phyloP scores from a whole-genome alignment of 2,797 vertebrate species.

The Bradypodion pumilum region DNA sequence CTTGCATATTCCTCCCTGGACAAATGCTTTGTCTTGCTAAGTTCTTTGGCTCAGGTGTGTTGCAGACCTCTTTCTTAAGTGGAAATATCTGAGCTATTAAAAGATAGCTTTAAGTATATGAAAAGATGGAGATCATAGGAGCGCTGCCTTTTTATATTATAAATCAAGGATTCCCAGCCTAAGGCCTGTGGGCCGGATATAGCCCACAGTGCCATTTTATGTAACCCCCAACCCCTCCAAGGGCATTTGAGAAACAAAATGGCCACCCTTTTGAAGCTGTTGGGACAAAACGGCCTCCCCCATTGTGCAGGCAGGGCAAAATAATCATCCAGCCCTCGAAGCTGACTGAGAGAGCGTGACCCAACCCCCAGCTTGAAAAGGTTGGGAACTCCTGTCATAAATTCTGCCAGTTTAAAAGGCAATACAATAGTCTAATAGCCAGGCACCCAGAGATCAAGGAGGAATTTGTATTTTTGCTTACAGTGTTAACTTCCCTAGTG shows the following conservation, averaged over 20 bases:
- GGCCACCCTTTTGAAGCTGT: too few species aligned
- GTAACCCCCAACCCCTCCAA: too few species aligned
- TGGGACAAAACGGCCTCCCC: too few species aligned
- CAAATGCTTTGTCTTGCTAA: background rate
- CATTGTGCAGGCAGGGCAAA: too few species aligned
- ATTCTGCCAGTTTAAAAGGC: conserved; percentile 54
- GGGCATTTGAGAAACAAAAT: too few species aligned
- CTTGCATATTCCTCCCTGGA: background rate
- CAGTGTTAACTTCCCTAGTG: conserved; percentile 39
- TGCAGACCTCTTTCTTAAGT: background rate
- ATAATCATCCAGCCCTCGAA: too few species aligned
- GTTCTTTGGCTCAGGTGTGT: background rate
- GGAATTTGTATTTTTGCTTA: conserved; percentile 33
- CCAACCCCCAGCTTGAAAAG: too few species aligned
- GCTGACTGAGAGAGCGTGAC: too few species aligned
- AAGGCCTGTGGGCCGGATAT: too few species aligned
- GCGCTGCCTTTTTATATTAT: conserved; percentile 17
- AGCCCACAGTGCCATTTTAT: too few species aligned
- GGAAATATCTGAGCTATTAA: conserved; percentile 4
- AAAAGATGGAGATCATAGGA: conserved; percentile 49
- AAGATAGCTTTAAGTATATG: conserved; percentile 6
- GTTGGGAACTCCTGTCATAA: too few species aligned
- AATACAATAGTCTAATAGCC: conserved; percentile 56
- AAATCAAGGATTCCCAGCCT: too few species aligned
- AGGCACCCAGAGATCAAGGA: conserved; percentile 26